Base-by-base conservation (phyloP, 2,888 invertebrate species). In the Platycnemis pennipes region DNA sequence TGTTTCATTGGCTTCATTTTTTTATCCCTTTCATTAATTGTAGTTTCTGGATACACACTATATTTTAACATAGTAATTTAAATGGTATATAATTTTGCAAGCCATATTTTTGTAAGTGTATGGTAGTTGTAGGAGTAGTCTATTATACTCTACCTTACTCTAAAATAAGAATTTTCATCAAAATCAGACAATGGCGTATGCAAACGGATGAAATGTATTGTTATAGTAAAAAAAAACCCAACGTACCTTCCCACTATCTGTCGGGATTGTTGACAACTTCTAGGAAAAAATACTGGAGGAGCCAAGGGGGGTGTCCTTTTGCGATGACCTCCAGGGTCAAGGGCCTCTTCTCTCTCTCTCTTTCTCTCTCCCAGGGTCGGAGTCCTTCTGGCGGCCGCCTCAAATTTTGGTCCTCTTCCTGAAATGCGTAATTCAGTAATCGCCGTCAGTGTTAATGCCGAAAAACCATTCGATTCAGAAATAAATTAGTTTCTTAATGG, bases 221-320 rank as follows among this genome's bases (percentile, higher is more conserved):
- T 49, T 49, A 49, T 1, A 22, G 22, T 26, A 63, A 7, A 22
- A 26, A 26, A 63, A 26, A 22, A 22, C 5, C 0, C 3, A 7
- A 63, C 11, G 13, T 77, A 77, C 77, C 77, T 77, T 77, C 37
- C 77, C 77, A 77, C 77, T 77, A 77, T 77, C 77, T 77, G 16
- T 77, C 31, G 37, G 77, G 77, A 11, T 77, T 77, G 77, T 77
- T 77, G 77, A 77, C 77, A 13, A 31, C 31, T 37, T 77, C 31
- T 13, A 37, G 77, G 31, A 37, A 77, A 77, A 37, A 37, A 37
- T 37, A 77, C 31, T 37, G 37, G 31, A 37, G 16, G 13, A 31
- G 37, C 77, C 77, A 37, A 77, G 77, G 77, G 31, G 31, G 31
- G 31, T 31, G 31, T 16, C 77, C 31, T 37, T 4, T 37, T 13